Base-by-base conservation (phyloP, 2,113 vertebrate species). In the Brachyistius frenatus region DNA sequence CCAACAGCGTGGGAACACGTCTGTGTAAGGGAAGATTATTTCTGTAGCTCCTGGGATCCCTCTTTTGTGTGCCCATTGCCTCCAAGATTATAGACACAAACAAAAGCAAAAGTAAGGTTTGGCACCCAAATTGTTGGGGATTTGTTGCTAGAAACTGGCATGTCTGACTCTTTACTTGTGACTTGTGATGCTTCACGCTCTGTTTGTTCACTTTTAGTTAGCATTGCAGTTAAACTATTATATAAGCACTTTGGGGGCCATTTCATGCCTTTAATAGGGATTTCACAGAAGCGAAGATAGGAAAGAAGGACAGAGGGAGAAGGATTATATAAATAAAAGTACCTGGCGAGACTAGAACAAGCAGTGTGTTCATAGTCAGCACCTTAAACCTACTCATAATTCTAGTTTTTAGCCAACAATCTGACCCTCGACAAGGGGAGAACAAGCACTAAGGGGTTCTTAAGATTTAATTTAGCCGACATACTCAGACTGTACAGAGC, bases 1-100 rank as follows among this genome's bases (percentile, higher is more conserved):
- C 32, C 68, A 55, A 16, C 32, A 56, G 16, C 41, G 58, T 62
- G 39, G 44, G 53, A 49, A 56, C 15, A 33, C 31, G 13, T 68
- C 41, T 50, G 15, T 39, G 56, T 32, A 61, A 46, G 46, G 53
- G 9, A 52, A 36, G 16, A 68, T 56, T 36, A 46, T 36, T 71
- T 37, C 16, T n/a, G 9, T 23, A 49, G 49, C 44, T 49, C 41
- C 33, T 56, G 23, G 49, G 33, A 61, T 39, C 23, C n/a, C 33
- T 36, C 55, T 49, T 35, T 55, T 31, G n/a, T 31, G 23, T 13
- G 23, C 32, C 53, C 30, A 55, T 11, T 32, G 31, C 30, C 31
- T 55, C 13, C 53, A 55, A 55, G 31, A 31, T 32, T 31, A 32
- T 23, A 55, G 30, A 55, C 53, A 55, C 53, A 55, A 54, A 55